Conservation (phyloP, 1,140 invertebrate genomes). For the Habropoda laboriosa region DNA sequence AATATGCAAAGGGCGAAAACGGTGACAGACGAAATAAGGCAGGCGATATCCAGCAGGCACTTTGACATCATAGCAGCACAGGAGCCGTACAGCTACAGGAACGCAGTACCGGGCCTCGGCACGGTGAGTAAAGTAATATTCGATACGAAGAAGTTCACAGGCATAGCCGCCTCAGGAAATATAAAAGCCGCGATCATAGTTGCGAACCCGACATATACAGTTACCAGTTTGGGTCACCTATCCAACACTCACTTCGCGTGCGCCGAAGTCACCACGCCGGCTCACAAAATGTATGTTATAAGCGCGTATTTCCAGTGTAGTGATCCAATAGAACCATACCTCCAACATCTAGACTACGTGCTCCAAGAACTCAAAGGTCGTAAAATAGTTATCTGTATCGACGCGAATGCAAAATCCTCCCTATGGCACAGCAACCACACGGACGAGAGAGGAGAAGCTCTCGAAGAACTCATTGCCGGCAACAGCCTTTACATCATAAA, state of each 20-base stretch:
- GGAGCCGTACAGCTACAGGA: background rate
- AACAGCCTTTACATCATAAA: background rate
- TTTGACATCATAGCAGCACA: too few species aligned
- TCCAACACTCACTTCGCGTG: background rate
- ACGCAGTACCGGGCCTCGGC: rapidly evolving
- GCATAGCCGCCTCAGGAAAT: too few species aligned
- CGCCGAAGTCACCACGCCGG: background rate
- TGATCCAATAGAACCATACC: too few species aligned
- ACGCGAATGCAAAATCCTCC: too few species aligned
- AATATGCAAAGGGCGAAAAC: background rate
- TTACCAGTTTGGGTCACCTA: background rate
- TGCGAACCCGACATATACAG: background rate
- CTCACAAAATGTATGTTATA: background rate
- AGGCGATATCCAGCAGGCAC: too few species aligned
- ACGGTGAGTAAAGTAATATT: background rate
- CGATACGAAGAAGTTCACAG: background rate
- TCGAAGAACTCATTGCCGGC: background rate
- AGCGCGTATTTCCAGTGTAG: too few species aligned
- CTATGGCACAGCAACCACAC: too few species aligned
- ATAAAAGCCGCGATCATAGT: background rate
- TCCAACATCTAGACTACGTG: too few species aligned
- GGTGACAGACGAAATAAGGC: too few species aligned
- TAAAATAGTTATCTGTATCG: too few species aligned
- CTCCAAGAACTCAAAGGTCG: too few species aligned
- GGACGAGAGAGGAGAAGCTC: background rate